Conservation (phyloP, 2,888 invertebrate genomes). For the Thecophora atra region DNA sequence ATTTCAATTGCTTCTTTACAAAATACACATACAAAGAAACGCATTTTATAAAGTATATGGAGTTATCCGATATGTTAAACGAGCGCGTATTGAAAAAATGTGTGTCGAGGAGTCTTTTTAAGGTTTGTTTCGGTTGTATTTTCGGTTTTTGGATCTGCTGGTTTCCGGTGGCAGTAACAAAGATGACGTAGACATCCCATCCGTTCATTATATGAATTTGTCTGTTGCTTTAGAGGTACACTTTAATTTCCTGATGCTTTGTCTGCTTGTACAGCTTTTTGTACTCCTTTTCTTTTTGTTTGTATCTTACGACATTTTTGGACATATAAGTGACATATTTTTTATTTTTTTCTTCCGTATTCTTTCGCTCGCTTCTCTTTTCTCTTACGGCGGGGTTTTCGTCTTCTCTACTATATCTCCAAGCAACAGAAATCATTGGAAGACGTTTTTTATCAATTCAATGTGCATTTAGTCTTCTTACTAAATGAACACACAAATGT, state of each 20-base stretch:
- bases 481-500: too few relatives aligned
- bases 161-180: slow-evolving; percentile 14
- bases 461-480: too few relatives aligned
- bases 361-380: too few relatives aligned
- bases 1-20: neutral
- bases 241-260: too few relatives aligned
- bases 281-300: neutral
- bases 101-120: slow-evolving; percentile 1
- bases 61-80: too few relatives aligned
- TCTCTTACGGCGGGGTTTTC: neutral
- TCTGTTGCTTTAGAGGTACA: neutral
- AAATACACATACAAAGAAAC: neutral
- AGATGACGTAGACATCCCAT: neutral
- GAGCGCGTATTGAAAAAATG: slow-evolving; percentile 13
- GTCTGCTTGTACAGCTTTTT: neutral
- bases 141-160: neutral
- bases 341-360: neutral
- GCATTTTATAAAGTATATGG: too few relatives aligned
- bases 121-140: neutral
- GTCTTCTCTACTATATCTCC: too few relatives aligned
- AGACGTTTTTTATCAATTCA: too few relatives aligned
- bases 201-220: slow-evolving; percentile 17
- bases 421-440: too few relatives aligned
- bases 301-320: slow-evolving; percentile 4
- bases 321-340: too few relatives aligned